Evolutionary conservation across 2,797 vertebrate genomes (phyloP).

Genomic region (Dendrocincla fuliginosa): DNA sequence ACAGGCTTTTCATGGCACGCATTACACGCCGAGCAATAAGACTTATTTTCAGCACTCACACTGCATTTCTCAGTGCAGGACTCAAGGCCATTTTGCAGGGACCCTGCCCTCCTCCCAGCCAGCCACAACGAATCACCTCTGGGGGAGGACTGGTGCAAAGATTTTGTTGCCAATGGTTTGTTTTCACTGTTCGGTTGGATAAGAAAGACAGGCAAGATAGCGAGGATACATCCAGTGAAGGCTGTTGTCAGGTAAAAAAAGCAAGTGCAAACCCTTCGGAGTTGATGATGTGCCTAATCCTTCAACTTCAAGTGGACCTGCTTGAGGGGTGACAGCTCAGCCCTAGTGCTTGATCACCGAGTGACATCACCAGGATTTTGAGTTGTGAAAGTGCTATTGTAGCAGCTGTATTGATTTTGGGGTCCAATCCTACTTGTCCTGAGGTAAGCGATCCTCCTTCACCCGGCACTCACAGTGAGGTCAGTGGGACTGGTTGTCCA

Average conservation of each 20-base stretch:
- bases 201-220: neutral
- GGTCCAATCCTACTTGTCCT: neutral
- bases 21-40: fast-evolving
- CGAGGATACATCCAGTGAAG: fast-evolving
- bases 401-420: neutral
- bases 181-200: fast-evolving
- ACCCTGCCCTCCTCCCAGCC: neutral
- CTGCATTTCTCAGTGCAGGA: neutral
- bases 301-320: neutral
- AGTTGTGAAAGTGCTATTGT: neutral
- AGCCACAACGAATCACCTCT: fast-evolving
- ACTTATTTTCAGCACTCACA: neutral
- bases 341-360: fast-evolving
- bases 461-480: neutral
- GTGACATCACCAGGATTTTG: neutral
- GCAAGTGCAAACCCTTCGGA: neutral
- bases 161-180: neutral
- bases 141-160: fast-evolving
- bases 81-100: neutral
- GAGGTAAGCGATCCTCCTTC: neutral
- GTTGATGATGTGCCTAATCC: neutral
- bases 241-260: neutral
- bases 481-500: neutral
- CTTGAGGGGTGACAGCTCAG: neutral
- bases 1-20: fast-evolving